Evolutionary conservation across 2,888 invertebrate species (phyloP), one percentile per base, ranked within the genome.

Genomic region (Stenurella melanura): DNA sequence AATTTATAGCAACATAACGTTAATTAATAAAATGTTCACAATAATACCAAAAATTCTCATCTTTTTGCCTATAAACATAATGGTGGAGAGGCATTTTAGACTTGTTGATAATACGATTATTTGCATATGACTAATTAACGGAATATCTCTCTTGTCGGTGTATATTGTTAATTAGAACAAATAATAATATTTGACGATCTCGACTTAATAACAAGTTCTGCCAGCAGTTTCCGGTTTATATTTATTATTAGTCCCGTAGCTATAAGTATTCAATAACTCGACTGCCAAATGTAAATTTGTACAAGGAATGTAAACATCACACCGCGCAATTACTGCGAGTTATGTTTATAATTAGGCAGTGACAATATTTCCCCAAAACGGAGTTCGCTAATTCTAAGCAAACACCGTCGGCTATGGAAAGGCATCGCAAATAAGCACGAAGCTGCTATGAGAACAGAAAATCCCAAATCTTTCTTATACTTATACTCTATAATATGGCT

Each of bases 281-380:
- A 84, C 86, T 86, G 87, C 86, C 86, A 85, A 87, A 87, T 88
- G 87, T 88, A 88, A 88, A 88, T 88, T 88, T 87, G 86, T 86
- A 85, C 84, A 86, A 86, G 76, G 77, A 86, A 86, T 86, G 87
- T 86, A 88, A 89, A 88, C 88, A 88, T 87, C 85, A 86, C 87
- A 86, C 87, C 86, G 86, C 85, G 87, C 85, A 88, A 89, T 89
- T 89, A 88, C 87, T 84, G 84, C 84, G 87, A 87, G 87, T 88
- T 87, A 88, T 88, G 88, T 88, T 88, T 88, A 88, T 88, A 88
- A 88, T 89, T 88, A 89, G 88, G 86, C 87, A 88, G 87, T 85
- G 88, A 87, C 88, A 88, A 89, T 89, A 89, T 88, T 89, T 88
- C 88, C 87, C 87, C 86, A 86, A 87, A 85, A 87, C 87, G 86